phyloP scores from a whole-genome alignment of 2,113 vertebrate species.

The Crocuta crocuta region DNA sequence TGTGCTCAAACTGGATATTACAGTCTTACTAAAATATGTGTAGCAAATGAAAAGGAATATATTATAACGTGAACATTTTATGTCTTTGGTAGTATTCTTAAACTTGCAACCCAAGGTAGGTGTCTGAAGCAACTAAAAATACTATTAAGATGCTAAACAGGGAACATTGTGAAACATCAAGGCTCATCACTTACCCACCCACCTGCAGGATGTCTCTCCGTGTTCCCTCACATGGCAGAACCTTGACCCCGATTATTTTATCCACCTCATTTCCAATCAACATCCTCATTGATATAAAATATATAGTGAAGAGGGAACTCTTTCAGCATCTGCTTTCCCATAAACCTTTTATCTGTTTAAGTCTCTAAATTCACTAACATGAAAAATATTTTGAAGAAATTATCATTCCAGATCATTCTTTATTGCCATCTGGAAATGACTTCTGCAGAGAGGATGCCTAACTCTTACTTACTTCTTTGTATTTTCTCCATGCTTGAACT shows the following conservation, averaged over 20 bases:
- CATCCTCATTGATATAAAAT: background rate
- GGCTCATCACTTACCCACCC: background rate
- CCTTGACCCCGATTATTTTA: background rate
- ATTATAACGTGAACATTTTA: background rate
- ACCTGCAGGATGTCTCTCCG: background rate
- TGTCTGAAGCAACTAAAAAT: background rate
- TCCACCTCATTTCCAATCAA: background rate
- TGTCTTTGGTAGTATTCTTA: background rate
- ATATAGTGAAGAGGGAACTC: too few relatives aligned
- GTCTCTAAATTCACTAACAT: background rate
- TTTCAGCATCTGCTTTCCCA: background rate
- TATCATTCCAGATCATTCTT: background rate
- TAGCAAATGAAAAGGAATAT: background rate
- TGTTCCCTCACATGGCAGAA: background rate
- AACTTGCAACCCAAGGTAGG: background rate
- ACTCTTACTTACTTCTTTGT: background rate
- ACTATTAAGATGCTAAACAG: background rate
- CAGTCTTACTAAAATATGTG: conserved; percentile 14
- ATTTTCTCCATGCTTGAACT: conserved; percentile 20
- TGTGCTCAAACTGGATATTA: background rate
- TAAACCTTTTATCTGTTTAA: background rate
- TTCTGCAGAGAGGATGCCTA: background rate
- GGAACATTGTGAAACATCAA: background rate
- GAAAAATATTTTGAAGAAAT: background rate
- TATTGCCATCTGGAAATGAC: background rate